Conservation (phyloP, 1,140 invertebrate species). For the Aphidius gifuensis region DNA sequence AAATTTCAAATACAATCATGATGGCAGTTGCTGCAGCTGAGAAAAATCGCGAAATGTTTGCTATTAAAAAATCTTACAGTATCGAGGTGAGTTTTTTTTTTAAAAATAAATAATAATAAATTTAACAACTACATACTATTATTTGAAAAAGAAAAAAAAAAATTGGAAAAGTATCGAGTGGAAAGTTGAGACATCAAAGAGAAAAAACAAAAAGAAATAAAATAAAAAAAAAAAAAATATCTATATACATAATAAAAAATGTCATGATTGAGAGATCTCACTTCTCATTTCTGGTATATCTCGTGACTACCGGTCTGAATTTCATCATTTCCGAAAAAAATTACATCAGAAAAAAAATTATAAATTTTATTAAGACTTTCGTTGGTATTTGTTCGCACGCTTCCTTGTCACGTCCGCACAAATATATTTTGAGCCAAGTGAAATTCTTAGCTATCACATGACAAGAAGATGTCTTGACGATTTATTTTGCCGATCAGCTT, state of each 20-base stretch:
- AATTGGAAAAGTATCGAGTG: background rate
- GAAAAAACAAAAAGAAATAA: background rate
- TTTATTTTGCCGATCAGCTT: too few species aligned
- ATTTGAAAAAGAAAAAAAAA: background rate
- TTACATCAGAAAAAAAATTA: slow-evolving; percentile 31
- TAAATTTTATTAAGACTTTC: background rate
- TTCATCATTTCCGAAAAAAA: slow-evolving; percentile 36
- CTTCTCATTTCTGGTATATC: slow-evolving; percentile 24
- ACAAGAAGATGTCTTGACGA: background rate
- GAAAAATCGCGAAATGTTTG: slow-evolving; percentile 90
- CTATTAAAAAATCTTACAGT: slow-evolving; percentile 94
- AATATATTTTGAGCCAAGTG: slow-evolving; percentile 18
- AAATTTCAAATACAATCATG: slow-evolving; percentile 45
- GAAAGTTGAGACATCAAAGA: slow-evolving; percentile 6
- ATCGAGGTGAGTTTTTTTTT: slow-evolving; percentile 79
- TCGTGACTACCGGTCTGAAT: slow-evolving; percentile 32
- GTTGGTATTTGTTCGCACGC: background rate
- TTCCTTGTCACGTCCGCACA: slow-evolving; percentile 17
- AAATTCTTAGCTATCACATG: slow-evolving; percentile 16
- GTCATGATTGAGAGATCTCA: background rate
- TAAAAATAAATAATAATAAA: background rate
- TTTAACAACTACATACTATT: too few species aligned
- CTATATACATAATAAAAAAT: background rate
- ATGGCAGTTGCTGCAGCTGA: slow-evolving; percentile 85
- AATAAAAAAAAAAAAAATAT: background rate